Percentiles rank a stretch among this genome's conserved stretches.
Evolutionary conservation across 2,888 invertebrate genomes (phyloP).

Genomic region (Brachypterus glaber): DNA sequence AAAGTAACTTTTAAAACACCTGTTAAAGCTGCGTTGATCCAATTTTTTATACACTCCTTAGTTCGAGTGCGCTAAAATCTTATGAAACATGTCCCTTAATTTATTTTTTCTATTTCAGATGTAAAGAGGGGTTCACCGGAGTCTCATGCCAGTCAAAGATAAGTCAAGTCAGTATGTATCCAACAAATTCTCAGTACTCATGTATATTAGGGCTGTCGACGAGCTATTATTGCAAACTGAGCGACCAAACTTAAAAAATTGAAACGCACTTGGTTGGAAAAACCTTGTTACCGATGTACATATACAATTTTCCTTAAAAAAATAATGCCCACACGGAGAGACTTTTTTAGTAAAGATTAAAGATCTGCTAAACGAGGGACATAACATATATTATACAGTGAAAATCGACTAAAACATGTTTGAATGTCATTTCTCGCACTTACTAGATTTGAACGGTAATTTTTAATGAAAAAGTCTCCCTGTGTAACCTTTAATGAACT

Average conservation of each 20-base stretch:
- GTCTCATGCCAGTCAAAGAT: constrained; percentile 60
- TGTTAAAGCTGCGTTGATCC: no score
- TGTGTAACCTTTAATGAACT: constrained; percentile 20
- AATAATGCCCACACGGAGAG: not conserved
- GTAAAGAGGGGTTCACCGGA: constrained; percentile 71
- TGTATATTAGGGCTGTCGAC: constrained; percentile 70
- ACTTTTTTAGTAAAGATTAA: constrained; percentile 2
- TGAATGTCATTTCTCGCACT: no score
- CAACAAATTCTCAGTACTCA: constrained; percentile 50
- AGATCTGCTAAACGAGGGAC: no score
- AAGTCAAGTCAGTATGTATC: constrained; percentile 57
- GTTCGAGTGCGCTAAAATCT: no score
- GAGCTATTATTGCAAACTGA: constrained; percentile 65
- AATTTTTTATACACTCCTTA: no score
- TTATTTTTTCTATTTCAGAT: constrained; percentile 48
- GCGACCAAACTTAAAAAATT: constrained; percentile 21
- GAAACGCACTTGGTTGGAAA: constrained; percentile 18
- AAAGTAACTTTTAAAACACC: no score
- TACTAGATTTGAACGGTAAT: no score
- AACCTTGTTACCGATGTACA: constrained; percentile 15
- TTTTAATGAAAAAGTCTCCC: no score
- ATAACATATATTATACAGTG: no score
- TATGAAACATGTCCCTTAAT: constrained; percentile 4
- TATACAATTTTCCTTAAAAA: constrained; percentile 1
- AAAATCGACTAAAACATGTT: no score